Evolutionary conservation across 1,140 invertebrate genomes (phyloP), one percentile per base, ranked within the genome.

Genomic region (Drosophila bocki): DNA sequence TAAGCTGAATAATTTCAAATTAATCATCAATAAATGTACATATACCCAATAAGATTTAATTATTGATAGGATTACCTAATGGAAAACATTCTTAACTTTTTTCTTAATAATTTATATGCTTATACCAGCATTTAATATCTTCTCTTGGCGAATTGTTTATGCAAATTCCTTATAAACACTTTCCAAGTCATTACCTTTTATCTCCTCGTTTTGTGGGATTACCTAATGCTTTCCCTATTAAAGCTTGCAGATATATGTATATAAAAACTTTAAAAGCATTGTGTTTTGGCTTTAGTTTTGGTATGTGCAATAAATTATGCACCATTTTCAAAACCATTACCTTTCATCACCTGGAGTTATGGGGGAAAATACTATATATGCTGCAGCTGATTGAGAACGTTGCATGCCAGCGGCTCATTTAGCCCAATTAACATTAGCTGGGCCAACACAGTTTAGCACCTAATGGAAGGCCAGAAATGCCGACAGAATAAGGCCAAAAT

Each of bases 391-490:
- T 42, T 56, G 48, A 50, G 48, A 63, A 29, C 63, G 37, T 87
- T 76, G 83, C 84, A 83, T 86, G 84, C 74, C 54, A 44, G 50
- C 19, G 32, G 32, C 37, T 41, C 64, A 62, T 80, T 83, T 70
- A 60, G 45, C 47, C 68, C 74, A 68, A 70, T 56, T 54, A 70
- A 47, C 63, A 77, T 71, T 75, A 53, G 58, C 64, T 69, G 72
- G 64, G 59, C 17, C 76, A 63, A 56, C 53, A 71, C 77, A 70
- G 47, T 78, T 87, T 90, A 90, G 58, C 84, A 90, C 80, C 85
- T 75, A 67, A 87, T 64, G 22, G 59, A 63, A 83, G 48, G 44
- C 61, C 57, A 48, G 5, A 41, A 32, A 60, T 39, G 57, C 44
- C 70, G 33, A 39, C 44, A 63, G 58, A 59, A 65, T 64, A 41